These are phyloP conservation scores for Zygaena filipendulae DNA, from an alignment of 2,888 invertebrate genomes.

Conservation along the genomic window DNA sequence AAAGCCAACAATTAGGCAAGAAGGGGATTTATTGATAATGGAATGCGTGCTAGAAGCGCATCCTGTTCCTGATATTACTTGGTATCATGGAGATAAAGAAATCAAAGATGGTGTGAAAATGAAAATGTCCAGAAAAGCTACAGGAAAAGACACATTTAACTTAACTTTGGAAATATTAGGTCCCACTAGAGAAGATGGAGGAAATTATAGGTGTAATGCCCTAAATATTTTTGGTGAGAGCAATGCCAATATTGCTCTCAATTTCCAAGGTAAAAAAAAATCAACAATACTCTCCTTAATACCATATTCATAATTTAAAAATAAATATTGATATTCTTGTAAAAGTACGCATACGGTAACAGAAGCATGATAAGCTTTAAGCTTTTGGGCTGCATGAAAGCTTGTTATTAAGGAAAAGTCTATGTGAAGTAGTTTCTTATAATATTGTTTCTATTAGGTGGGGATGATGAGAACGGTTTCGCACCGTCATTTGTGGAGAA, in stretches of 20 bases:
- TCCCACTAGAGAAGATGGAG: slow-evolving; percentile 96
- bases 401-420: slow-evolving; percentile 13
- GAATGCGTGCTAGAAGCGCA: slow-evolving; percentile 96
- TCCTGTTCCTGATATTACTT: slow-evolving; percentile 94
- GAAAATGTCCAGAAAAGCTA: slow-evolving; percentile 90
- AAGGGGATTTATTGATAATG: slow-evolving; percentile 93
- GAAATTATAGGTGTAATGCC: slow-evolving; percentile 99
- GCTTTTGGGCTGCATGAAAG: slow-evolving; percentile 54
- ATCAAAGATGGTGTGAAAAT: slow-evolving; percentile 87
- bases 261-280: slow-evolving; percentile 97
- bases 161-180: slow-evolving; percentile 94
- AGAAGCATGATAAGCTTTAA: slow-evolving; percentile 50
- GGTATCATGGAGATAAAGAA: slow-evolving; percentile 92
- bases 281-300: too few relatives aligned
- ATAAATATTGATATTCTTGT: slow-evolving; percentile 16
- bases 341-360: slow-evolving; percentile 66
- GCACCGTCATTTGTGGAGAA: slow-evolving; percentile 98
- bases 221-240: slow-evolving; percentile 99
- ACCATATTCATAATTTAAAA: too few relatives aligned
- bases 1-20: slow-evolving; percentile 95
- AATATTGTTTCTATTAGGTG: slow-evolving; percentile 76
- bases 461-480: slow-evolving; percentile 91
- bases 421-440: slow-evolving; percentile 12
- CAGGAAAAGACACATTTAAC: slow-evolving; percentile 90
- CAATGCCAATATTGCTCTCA: slow-evolving; percentile 99